phyloP scores from a whole-genome alignment of 2,797 vertebrate genomes.

The Phoxinus dragarum region DNA sequence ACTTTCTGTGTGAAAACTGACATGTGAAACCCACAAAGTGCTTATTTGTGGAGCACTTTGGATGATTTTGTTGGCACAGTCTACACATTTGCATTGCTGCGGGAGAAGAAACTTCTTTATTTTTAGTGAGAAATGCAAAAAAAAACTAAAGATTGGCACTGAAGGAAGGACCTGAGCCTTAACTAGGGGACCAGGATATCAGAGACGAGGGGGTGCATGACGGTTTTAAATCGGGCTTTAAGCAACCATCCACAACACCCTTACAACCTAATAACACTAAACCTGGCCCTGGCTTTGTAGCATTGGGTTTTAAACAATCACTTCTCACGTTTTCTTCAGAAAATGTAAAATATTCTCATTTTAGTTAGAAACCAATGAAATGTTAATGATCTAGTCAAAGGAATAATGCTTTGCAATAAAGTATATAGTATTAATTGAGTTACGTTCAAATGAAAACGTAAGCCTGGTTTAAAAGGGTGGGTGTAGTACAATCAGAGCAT shows the following conservation, averaged over 20 bases:
- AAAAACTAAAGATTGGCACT: not conserved
- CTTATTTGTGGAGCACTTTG: conserved; percentile 1
- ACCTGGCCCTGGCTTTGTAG: not conserved
- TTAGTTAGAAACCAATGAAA: not conserved
- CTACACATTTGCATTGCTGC: conserved; percentile 21
- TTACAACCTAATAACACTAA: conserved; percentile 15
- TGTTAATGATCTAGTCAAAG: not conserved
- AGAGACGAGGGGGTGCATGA: not conserved
- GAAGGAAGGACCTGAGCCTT: conserved; percentile 4
- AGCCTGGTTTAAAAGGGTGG: too few relatives aligned
- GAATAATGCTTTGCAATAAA: not conserved
- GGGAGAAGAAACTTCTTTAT: not conserved
- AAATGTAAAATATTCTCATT: not conserved
- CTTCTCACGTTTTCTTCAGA: not conserved
- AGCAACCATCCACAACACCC: not conserved
- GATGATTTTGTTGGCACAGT: conserved; percentile 20
- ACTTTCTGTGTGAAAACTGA: conserved; percentile 15
- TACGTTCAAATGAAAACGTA: not conserved
- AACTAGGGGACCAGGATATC: conserved; percentile 13
- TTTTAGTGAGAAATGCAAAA: not conserved
- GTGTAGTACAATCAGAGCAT: too few relatives aligned
- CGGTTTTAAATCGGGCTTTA: not conserved
- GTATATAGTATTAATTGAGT: not conserved
- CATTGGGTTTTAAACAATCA: not conserved
- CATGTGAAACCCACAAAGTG: not conserved